phyloP scores from a whole-genome alignment of 1,140 invertebrate species.

The Leptinotarsa defecta region DNA sequence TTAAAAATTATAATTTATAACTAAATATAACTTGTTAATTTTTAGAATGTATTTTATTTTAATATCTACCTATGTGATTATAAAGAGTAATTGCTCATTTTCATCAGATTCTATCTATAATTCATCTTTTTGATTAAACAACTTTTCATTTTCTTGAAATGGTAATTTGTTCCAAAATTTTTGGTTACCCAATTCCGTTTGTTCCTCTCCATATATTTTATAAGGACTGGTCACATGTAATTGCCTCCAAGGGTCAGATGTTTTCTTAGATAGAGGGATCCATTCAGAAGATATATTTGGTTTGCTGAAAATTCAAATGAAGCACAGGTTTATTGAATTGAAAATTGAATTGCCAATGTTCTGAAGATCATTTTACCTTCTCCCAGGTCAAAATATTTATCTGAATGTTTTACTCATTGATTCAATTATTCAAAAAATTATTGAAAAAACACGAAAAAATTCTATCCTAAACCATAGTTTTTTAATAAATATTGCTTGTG shows the following conservation, averaged over 20 bases:
- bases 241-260: conserved; percentile 25
- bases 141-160: conserved; percentile 41
- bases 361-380: not conserved
- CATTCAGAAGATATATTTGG: conserved; percentile 34
- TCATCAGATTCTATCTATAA: not conserved
- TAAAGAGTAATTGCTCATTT: too few relatives aligned
- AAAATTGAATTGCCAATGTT: conserved; percentile 17
- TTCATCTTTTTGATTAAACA: conserved; percentile 22
- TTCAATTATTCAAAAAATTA: too few relatives aligned
- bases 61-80: not conserved
- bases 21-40: conserved; percentile 21
- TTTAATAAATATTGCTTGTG: too few relatives aligned
- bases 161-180: conserved; percentile 43
- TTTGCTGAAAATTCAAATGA: conserved; percentile 30
- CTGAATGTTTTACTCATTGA: too few relatives aligned
- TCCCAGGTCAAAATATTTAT: too few relatives aligned
- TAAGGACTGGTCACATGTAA: conserved; percentile 35
- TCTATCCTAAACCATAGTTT: too few relatives aligned
- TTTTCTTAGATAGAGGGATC: conserved; percentile 35
- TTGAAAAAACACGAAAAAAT: too few relatives aligned
- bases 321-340: conserved; percentile 14
- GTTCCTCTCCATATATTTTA: conserved; percentile 28
- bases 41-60: not conserved
- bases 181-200: conserved; percentile 35
- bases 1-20: conserved; percentile 5